A percentile compares a stretch with the other conserved stretches of the same genome.
Evolutionary conservation across 2,113 vertebrate species (phyloP).

Genomic region (Syngnathoides biaculeatus): DNA sequence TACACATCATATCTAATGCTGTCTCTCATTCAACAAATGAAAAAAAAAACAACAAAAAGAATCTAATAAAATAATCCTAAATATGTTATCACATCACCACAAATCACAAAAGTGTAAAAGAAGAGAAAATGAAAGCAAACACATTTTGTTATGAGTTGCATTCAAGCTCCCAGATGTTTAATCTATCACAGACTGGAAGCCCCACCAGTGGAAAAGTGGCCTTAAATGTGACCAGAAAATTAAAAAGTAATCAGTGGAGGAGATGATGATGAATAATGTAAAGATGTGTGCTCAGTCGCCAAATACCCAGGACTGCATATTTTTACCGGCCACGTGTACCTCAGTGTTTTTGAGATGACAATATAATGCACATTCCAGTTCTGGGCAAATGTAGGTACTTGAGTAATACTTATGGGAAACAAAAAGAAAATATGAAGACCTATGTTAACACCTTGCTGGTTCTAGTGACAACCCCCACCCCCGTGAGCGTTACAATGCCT

Average conservation of each 20-base stretch:
- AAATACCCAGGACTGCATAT: slow-evolving; percentile 30
- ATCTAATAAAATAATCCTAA: background rate
- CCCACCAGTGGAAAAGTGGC: slow-evolving; percentile 62
- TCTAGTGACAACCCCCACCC: background rate
- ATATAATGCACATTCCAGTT: slow-evolving; percentile 31
- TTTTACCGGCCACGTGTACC: slow-evolving; percentile 31
- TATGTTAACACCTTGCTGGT: background rate
- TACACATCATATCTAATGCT: background rate
- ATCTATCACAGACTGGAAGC: slow-evolving; percentile 65
- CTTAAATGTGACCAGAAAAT: slow-evolving; percentile 64
- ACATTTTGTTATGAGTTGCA: slow-evolving; percentile 30
- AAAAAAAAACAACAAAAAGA: too few species aligned
- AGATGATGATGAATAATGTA: slow-evolving; percentile 41
- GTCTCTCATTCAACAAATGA: background rate
- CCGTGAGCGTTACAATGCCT: background rate
- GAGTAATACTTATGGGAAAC: slow-evolving; percentile 21
- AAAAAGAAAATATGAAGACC: background rate
- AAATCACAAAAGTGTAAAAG: slow-evolving; percentile 1
- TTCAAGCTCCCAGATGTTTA: slow-evolving; percentile 55
- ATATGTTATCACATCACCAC: background rate
- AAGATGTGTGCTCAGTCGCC: slow-evolving; percentile 33
- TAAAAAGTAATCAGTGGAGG: slow-evolving; percentile 38
- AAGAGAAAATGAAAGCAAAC: slow-evolving; percentile 10
- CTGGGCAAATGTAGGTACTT: slow-evolving; percentile 26
- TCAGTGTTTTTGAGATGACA: slow-evolving; percentile 19